phyloP scores from a whole-genome alignment of 2,113 vertebrate species.

The Anolis sagrei region DNA sequence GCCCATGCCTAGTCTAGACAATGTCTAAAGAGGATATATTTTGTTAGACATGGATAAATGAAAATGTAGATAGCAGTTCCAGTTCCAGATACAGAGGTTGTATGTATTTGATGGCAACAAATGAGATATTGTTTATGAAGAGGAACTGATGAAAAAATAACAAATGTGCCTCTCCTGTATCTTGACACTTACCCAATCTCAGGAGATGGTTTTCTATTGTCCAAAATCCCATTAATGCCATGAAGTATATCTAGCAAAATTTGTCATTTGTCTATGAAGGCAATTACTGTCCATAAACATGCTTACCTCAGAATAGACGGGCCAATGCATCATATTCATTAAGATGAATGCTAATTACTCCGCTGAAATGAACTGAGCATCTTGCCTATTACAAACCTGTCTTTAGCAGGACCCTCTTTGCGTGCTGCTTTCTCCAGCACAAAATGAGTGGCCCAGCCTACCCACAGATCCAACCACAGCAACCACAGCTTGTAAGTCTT shows the following conservation, averaged over 20 bases:
- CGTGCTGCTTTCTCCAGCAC: neutral
- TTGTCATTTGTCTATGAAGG: neutral
- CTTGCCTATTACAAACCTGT: slow-evolving; percentile 39
- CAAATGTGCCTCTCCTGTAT: slow-evolving; percentile 38
- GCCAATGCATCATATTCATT: slow-evolving; percentile 35
- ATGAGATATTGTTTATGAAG: slow-evolving; percentile 47
- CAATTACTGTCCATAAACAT: slow-evolving; percentile 40
- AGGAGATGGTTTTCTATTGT: neutral
- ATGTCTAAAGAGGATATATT: no score
- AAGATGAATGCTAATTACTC: slow-evolving; percentile 39
- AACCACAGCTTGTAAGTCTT: neutral
- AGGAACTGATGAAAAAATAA: slow-evolving; percentile 42
- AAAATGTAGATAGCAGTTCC: no score
- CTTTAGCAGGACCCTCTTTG: neutral
- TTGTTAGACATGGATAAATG: no score
- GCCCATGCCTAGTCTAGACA: no score
- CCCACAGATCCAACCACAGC: neutral
- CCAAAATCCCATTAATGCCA: neutral
- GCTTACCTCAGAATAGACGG: neutral
- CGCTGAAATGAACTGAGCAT: slow-evolving; percentile 42
- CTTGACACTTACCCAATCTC: slow-evolving; percentile 40
- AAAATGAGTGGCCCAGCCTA: neutral
- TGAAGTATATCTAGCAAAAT: slow-evolving; percentile 18
- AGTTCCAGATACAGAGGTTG: no score
- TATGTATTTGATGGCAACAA: slow-evolving; percentile 20